These are phyloP conservation scores for Hesperia comma DNA, from an alignment of 2,888 invertebrate species.

Conservation along the genomic window DNA sequence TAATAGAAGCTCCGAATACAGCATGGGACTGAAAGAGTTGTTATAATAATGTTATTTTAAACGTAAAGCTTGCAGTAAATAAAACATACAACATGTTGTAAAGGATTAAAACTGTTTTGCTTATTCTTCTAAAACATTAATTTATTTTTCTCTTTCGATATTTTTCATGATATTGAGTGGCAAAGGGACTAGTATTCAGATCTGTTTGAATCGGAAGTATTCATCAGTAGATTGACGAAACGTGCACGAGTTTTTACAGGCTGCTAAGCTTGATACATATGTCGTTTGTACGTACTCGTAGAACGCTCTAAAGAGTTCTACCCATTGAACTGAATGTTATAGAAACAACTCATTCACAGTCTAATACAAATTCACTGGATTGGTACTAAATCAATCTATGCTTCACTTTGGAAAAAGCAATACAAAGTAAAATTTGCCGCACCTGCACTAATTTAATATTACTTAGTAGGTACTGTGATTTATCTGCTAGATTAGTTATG, in stretches of 20 bases:
- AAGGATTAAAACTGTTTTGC: not conserved
- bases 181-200: conserved; percentile 21
- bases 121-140: not conserved
- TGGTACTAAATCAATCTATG: not conserved
- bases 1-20: no score
- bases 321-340: conserved; percentile 2
- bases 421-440: no score
- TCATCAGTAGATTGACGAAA: conserved; percentile 24
- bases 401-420: not conserved
- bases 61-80: no score
- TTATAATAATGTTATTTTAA: no score
- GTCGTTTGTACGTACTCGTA: conserved; percentile 12
- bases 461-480: no score
- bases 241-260: conserved; percentile 27
- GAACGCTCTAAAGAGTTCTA: conserved; percentile 12
- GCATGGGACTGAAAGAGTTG: no score
- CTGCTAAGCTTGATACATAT: conserved; percentile 20
- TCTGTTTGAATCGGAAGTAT: conserved; percentile 21
- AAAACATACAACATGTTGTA: not conserved
- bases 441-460: no score
- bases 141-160: conserved; percentile 6
- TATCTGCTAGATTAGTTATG: no score
- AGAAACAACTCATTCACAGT: not conserved
- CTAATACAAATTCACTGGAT: not conserved
- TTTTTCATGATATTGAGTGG: conserved; percentile 16